Percentiles rank a stretch among this genome's conserved stretches.
These are phyloP conservation scores for Microtus ochrogaster DNA, from an alignment of 2,113 vertebrate genomes.

Conservation along the genomic window DNA sequence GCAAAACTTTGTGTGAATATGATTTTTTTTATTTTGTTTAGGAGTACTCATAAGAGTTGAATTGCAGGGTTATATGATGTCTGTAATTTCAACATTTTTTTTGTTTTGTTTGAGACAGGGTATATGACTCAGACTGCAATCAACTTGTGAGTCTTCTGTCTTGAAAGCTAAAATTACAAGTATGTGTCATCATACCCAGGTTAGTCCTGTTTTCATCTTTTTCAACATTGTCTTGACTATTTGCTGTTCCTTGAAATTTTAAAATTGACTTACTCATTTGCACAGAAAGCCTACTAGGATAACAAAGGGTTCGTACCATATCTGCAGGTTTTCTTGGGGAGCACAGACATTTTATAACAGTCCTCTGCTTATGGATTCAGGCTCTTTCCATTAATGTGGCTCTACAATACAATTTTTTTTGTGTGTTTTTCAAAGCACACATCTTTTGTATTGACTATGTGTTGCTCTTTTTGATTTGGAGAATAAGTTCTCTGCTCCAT, in stretches of 20 bases:
- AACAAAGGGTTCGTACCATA: neutral
- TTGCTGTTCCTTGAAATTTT: neutral
- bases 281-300: neutral
- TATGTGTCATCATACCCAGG: neutral
- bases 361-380: neutral
- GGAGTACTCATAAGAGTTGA: neutral
- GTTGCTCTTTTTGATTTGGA: neutral
- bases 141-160: neutral
- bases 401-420: neutral
- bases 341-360: neutral
- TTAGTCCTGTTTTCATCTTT: neutral
- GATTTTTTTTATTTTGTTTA: neutral
- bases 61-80: neutral
- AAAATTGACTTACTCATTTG: neutral
- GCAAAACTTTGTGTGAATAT: neutral
- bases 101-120: neutral
- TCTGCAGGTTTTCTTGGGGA: neutral
- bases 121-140: neutral
- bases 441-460: neutral
- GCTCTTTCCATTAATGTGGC: neutral
- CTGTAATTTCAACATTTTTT: neutral
- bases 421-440: neutral
- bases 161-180: neutral
- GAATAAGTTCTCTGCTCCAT: neutral
- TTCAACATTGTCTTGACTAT: neutral